A percentile compares a stretch with the other conserved stretches of the same genome.
These are phyloP conservation scores for Lycocerus yunnanus DNA, from an alignment of 2,888 invertebrate genomes.

Conservation along the genomic window DNA sequence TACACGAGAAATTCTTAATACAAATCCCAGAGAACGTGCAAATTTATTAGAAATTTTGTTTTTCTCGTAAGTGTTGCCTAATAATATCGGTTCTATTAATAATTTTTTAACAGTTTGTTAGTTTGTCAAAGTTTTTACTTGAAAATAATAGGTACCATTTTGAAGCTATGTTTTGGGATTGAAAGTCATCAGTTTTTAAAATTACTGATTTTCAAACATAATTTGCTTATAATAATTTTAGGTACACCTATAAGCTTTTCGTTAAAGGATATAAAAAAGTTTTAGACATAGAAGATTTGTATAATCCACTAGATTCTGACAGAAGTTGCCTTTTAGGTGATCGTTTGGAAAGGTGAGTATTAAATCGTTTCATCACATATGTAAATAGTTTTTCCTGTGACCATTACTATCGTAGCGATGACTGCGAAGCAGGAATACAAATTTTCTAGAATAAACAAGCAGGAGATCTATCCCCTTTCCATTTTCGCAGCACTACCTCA, in stretches of 20 bases:
- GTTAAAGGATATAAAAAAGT: background rate
- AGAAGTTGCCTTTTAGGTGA: background rate
- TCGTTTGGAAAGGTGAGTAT: background rate
- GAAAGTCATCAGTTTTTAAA: background rate
- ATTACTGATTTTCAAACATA: background rate
- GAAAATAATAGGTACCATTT: too few species aligned
- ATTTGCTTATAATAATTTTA: background rate
- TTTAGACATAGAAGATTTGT: background rate
- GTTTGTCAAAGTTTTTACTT: too few species aligned
- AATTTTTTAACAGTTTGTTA: too few species aligned
- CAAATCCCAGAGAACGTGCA: background rate
- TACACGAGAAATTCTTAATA: background rate
- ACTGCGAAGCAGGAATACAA: too few species aligned
- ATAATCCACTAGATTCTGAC: background rate
- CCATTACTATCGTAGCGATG: too few species aligned
- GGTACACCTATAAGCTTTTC: background rate
- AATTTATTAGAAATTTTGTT: background rate
- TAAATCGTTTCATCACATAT: constrained; percentile 65
- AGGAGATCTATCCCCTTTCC: too few species aligned
- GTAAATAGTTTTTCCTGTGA: too few species aligned
- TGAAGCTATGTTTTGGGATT: constrained; percentile 41
- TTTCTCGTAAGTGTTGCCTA: background rate
- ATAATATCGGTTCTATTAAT: background rate
- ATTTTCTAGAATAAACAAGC: too few species aligned
- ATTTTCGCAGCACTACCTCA: too few species aligned